Conservation (phyloP, 2,797 vertebrate genomes). For the Macropodus opercularis region DNA sequence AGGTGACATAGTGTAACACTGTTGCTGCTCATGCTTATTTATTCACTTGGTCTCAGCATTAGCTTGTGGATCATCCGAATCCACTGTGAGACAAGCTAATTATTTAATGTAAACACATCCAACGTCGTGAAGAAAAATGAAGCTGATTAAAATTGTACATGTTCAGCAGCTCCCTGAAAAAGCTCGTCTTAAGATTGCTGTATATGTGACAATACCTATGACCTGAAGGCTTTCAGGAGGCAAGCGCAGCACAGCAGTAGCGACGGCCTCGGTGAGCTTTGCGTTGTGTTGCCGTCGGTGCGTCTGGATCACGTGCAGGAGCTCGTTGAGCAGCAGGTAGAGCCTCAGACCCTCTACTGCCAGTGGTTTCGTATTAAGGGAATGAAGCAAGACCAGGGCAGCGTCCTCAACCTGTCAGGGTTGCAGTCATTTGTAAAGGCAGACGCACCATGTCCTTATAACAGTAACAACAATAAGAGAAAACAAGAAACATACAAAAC, state of each 20-base stretch:
- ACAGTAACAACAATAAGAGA: too few relatives aligned
- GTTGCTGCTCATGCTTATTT: too few relatives aligned
- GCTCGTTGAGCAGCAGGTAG: constrained; percentile 77
- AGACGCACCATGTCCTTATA: too few relatives aligned
- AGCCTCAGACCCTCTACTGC: constrained; percentile 78
- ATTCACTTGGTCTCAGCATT: too few relatives aligned
- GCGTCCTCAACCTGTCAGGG: constrained; percentile 64
- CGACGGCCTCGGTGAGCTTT: constrained; percentile 33
- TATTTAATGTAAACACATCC: neutral
- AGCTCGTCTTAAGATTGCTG: too few relatives aligned
- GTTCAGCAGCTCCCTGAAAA: too few relatives aligned
- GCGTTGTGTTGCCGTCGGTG: constrained; percentile 9
- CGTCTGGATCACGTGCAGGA: constrained; percentile 54
- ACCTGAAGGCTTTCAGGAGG: constrained; percentile 46
- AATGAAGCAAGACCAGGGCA: constrained; percentile 54
- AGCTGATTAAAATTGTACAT: too few relatives aligned
- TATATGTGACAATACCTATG: constrained; percentile 71
- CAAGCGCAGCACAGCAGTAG: constrained; percentile 53
- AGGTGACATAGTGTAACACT: too few relatives aligned
- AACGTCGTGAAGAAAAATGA: neutral
- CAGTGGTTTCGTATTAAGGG: constrained; percentile 43
- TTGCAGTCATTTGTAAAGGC: neutral
- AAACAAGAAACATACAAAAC: too few relatives aligned
- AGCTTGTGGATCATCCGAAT: neutral
- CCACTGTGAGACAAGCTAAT: neutral